phyloP scores from a whole-genome alignment of 2,113 vertebrate genomes.

The Dipodomys merriami region DNA sequence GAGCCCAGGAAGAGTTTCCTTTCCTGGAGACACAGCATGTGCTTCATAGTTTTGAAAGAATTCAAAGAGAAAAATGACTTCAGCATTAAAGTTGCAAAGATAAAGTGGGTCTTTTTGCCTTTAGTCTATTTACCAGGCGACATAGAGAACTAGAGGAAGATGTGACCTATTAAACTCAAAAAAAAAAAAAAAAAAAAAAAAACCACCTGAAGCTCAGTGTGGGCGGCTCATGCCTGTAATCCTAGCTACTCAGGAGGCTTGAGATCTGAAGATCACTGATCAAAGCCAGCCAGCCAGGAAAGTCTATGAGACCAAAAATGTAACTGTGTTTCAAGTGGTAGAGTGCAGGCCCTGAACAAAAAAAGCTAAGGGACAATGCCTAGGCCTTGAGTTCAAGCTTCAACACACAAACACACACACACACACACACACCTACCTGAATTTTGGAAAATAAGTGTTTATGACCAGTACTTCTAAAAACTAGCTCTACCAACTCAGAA shows the following conservation, averaged over 20 bases:
- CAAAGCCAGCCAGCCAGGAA: no score
- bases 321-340: no score
- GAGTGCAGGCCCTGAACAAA: no score
- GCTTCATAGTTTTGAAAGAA: constrained; percentile 53
- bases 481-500: constrained; percentile 19
- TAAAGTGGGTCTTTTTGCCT: constrained; percentile 4
- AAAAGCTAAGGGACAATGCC: no score
- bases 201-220: no score
- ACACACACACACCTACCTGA: not conserved
- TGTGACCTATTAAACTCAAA: not conserved
- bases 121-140: constrained; percentile 28
- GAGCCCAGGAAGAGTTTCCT: not conserved
- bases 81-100: constrained; percentile 16
- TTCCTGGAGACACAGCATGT: not conserved
- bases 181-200: constrained; percentile 28
- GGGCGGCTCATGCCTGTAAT: no score
- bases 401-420: no score
- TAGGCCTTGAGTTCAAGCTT: no score
- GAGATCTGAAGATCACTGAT: no score
- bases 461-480: constrained; percentile 24
- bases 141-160: not conserved
- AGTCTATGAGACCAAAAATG: no score
- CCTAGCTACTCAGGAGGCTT: no score
- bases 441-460: constrained; percentile 33
- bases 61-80: constrained; percentile 41